Evolutionary conservation across 2,113 vertebrate genomes (phyloP).

Genomic region (Lepus timidus): DNA sequence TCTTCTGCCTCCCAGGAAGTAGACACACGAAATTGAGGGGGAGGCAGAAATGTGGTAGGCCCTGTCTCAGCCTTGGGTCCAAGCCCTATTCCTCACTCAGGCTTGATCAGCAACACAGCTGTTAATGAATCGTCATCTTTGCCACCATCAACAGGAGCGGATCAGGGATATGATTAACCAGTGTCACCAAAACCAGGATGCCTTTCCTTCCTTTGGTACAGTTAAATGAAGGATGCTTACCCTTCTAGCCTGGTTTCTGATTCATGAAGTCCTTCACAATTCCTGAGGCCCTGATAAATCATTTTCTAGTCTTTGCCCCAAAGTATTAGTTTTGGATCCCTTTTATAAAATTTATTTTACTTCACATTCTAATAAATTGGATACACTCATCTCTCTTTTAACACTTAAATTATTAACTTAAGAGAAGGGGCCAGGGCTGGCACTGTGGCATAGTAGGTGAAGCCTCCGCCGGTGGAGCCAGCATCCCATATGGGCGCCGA

Average conservation of each 20-base stretch:
- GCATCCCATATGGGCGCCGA: no score
- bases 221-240: background rate
- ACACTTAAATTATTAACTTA: slow-evolving; percentile 22
- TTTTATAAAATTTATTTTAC: slow-evolving; percentile 22
- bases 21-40: background rate
- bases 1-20: background rate
- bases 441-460: no score
- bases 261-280: background rate
- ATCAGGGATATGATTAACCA: background rate
- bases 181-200: background rate
- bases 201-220: background rate
- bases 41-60: background rate
- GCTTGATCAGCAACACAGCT: background rate
- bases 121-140: background rate
- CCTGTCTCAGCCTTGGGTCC: background rate
- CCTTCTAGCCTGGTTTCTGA: background rate
- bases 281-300: background rate
- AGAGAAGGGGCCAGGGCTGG: background rate
- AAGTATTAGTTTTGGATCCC: background rate
- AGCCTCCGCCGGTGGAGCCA: no score
- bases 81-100: background rate
- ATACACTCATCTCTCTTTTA: background rate
- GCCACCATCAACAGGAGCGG: background rate
- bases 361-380: background rate
- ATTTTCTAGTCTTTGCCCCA: slow-evolving; percentile 1